These are phyloP conservation scores for Ianthella basta DNA, from an alignment of 37 sponge, comb jelly and placozoan species.

Conservation along the genomic window DNA sequence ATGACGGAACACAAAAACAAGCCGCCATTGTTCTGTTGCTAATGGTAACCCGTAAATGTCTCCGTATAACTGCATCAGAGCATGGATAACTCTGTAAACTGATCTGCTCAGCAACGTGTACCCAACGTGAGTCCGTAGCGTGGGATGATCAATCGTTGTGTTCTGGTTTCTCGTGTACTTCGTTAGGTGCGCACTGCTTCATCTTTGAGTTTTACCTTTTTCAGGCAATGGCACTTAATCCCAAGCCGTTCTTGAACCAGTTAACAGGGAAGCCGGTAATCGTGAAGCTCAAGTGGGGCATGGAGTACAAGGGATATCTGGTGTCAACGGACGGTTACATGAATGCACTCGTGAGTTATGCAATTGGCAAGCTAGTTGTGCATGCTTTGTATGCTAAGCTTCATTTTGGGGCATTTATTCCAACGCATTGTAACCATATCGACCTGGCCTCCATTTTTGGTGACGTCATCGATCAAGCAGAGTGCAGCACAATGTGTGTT, in stretches of 20 bases:
- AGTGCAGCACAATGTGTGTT: too few species aligned
- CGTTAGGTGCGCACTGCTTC: too few species aligned
- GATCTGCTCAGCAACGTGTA: too few species aligned
- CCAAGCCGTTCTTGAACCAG: conserved; percentile 96
- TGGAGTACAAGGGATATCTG: conserved; percentile 98
- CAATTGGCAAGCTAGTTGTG: not conserved
- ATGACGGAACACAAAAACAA: not conserved
- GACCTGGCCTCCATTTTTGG: too few species aligned
- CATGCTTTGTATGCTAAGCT: not conserved
- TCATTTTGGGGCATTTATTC: not conserved
- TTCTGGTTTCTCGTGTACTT: too few species aligned
- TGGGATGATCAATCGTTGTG: too few species aligned
- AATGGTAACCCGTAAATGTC: conserved; percentile 8
- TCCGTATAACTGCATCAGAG: not conserved
- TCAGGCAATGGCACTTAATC: conserved; percentile 91
- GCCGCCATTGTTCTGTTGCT: not conserved
- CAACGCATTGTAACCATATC: not conserved
- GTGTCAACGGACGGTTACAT: conserved; percentile 97
- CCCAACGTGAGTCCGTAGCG: too few species aligned
- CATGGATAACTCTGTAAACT: too few species aligned
- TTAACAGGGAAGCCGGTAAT: conserved; percentile 98
- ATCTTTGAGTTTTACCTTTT: too few species aligned
- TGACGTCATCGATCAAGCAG: too few species aligned
- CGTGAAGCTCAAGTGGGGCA: conserved; percentile 99
- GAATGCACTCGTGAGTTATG: conserved; percentile 84